These are phyloP conservation scores for Zaprionus gabonicus DNA, from an alignment of 1,140 invertebrate genomes.

Conservation along the genomic window DNA sequence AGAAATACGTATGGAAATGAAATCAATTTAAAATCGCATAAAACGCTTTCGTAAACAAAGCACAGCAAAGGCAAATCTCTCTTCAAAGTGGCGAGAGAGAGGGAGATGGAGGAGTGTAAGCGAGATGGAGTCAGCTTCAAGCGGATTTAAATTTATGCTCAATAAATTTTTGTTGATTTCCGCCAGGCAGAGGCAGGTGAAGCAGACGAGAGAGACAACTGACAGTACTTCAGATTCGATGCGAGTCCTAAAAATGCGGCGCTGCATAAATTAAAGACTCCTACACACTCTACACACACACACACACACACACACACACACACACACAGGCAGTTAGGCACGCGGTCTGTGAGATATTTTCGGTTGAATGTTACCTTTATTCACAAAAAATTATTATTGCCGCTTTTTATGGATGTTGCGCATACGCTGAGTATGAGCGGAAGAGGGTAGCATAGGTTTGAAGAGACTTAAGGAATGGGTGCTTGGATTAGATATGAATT, in stretches of 20 bases:
- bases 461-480: neutral
- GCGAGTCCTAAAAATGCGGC: slow-evolving; percentile 68
- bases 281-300: slow-evolving; percentile 11
- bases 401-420: slow-evolving; percentile 61
- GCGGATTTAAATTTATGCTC: slow-evolving; percentile 81
- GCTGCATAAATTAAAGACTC: slow-evolving; percentile 77
- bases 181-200: slow-evolving; percentile 30
- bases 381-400: slow-evolving; percentile 60
- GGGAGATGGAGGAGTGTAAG: slow-evolving; percentile 13
- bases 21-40: slow-evolving; percentile 82
- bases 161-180: slow-evolving; percentile 84
- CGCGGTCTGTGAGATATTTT: neutral
- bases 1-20: slow-evolving; percentile 64
- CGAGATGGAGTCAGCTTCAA: slow-evolving; percentile 35
- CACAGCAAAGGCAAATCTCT: slow-evolving; percentile 33
- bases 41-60: slow-evolving; percentile 76
- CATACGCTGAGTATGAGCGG: neutral
- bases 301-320: slow-evolving; percentile 12
- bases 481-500: neutral
- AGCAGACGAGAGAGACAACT: neutral
- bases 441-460: neutral
- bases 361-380: slow-evolving; percentile 53
- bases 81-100: neutral
- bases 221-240: slow-evolving; percentile 25
- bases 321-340: neutral